A percentile compares a stretch with the other conserved stretches of the same genome.
Evolutionary conservation across 2,797 vertebrate genomes (phyloP).

Genomic region (Mycteria americana): DNA sequence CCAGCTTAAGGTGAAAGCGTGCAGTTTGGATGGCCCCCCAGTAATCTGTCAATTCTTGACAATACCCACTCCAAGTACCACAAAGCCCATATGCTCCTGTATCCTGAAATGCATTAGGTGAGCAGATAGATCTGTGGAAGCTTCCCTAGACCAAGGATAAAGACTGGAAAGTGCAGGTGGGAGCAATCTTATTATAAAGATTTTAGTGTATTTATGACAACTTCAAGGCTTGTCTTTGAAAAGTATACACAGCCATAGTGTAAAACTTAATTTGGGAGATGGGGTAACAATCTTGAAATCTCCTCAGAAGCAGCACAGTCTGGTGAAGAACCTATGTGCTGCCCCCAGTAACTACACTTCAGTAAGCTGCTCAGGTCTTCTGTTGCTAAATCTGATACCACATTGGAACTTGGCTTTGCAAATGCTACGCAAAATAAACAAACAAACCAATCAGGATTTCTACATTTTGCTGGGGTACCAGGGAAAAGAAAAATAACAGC

Average conservation of each 20-base stretch:
- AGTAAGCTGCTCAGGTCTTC: neutral
- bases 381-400: neutral
- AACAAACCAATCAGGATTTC: neutral
- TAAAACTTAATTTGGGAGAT: neutral
- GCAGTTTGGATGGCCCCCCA: accelerated
- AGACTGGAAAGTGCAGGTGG: neutral
- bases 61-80: neutral
- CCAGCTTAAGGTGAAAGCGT: neutral
- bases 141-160: neutral
- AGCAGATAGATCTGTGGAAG: neutral
- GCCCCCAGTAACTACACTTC: neutral
- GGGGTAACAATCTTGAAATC: neutral
- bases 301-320: neutral
- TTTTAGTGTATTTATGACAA: neutral
- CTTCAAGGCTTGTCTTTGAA: neutral
- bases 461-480: neutral
- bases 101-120: neutral
- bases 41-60: neutral
- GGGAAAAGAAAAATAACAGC: neutral
- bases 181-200: neutral
- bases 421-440: neutral
- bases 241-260: neutral
- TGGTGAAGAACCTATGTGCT: neutral
- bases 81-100: neutral
- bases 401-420: neutral